phyloP scores from a whole-genome alignment of 2,113 vertebrate genomes.

The Phainopepla nitens region DNA sequence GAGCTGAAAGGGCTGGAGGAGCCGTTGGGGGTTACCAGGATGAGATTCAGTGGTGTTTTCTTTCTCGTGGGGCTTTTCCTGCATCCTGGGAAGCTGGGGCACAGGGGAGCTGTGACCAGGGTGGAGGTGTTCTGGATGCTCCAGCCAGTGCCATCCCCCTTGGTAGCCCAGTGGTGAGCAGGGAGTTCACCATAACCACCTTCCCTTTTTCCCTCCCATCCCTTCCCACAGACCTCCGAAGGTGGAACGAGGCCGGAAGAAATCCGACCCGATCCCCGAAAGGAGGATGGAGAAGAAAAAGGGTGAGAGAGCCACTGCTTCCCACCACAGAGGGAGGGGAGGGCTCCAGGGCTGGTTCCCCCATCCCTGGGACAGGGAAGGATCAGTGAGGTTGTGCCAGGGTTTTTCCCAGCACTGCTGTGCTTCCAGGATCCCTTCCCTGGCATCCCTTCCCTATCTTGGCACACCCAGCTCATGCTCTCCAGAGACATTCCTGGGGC shows the following conservation, averaged over 20 bases:
- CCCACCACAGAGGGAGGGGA: background rate
- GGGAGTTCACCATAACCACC: background rate
- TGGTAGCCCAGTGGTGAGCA: background rate
- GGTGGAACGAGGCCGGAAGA: constrained; percentile 84
- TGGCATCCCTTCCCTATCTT: background rate
- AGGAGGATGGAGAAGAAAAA: constrained; percentile 90
- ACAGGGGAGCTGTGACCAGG: background rate
- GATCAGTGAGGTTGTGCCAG: background rate
- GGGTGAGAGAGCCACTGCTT: constrained; percentile 66
- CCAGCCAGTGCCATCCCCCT: accelerated
- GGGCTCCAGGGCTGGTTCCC: background rate
- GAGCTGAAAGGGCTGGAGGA: background rate
- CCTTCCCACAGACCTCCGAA: constrained; percentile 73
- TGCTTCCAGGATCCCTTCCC: background rate
- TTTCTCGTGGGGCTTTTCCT: background rate
- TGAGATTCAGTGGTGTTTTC: background rate
- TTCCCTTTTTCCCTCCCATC: background rate
- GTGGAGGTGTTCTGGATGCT: background rate
- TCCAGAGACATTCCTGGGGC: background rate
- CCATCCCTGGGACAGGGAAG: background rate
- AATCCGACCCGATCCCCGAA: constrained; percentile 73
- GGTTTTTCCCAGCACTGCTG: background rate
- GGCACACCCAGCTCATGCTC: background rate
- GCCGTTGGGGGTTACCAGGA: background rate
- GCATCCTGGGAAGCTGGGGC: background rate